A percentile compares a stretch with the other conserved stretches of the same genome.
phyloP scores from a whole-genome alignment of 1,140 invertebrate genomes.

The Scaptomyza hsui region DNA sequence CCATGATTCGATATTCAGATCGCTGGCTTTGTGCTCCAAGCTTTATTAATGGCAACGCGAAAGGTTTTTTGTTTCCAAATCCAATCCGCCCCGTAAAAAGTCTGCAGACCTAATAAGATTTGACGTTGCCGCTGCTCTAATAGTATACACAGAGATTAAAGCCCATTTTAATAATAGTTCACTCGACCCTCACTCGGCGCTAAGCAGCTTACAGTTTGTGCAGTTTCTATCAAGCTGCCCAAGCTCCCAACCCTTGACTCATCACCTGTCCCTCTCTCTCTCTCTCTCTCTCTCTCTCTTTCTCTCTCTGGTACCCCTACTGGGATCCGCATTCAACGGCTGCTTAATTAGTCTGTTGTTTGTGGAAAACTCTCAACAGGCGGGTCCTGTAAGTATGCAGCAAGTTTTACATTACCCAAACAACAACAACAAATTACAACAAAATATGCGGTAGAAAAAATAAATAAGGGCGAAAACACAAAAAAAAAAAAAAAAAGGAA shows the following conservation, averaged over 20 bases:
- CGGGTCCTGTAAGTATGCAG: conserved; percentile 60
- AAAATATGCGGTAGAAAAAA: neutral
- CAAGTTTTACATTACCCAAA: conserved; percentile 59
- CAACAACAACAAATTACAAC: neutral
- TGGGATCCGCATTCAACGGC: neutral
- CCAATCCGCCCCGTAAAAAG: neutral
- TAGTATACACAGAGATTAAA: neutral
- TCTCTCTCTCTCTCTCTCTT: no score
- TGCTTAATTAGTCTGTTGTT: conserved; percentile 42
- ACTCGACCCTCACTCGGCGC: neutral
- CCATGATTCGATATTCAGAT: conserved; percentile 52
- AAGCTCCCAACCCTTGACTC: neutral
- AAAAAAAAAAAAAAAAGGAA: neutral
- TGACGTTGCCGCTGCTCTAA: neutral
- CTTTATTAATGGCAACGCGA: conserved; percentile 57
- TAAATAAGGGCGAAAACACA: neutral
- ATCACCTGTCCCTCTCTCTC: neutral
- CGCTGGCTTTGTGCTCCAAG: conserved; percentile 40
- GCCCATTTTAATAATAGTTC: neutral
- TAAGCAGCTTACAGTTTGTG: neutral
- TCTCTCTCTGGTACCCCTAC: neutral
- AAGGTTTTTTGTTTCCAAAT: neutral
- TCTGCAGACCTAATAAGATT: neutral
- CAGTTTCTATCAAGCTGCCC: neutral
- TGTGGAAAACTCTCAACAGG: conserved; percentile 54